Conservation (phyloP, 2,113 vertebrate species). For the Dasypus novemcinctus region DNA sequence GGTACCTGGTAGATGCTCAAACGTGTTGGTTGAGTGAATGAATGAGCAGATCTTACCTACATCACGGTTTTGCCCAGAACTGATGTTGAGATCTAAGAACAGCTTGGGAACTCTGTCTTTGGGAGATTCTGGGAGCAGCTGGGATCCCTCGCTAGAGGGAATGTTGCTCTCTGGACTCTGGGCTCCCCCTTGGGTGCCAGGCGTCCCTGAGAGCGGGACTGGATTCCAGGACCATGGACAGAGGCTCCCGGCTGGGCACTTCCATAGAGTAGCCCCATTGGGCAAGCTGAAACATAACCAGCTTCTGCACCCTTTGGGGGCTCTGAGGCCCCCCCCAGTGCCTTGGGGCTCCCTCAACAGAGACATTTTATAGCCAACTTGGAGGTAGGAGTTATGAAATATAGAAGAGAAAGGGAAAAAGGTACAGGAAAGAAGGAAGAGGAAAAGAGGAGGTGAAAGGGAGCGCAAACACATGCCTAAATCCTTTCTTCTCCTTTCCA, state of each 20-base stretch:
- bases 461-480: neutral
- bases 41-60: neutral
- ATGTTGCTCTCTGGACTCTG: neutral
- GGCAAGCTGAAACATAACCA: neutral
- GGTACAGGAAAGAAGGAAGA: neutral
- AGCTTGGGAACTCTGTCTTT: neutral
- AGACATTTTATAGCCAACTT: neutral
- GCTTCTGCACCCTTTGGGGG: neutral
- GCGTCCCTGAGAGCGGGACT: neutral
- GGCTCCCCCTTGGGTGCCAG: neutral
- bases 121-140: neutral
- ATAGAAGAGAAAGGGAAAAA: neutral
- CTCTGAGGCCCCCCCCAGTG: neutral
- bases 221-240: neutral
- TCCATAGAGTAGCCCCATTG: rapidly evolving
- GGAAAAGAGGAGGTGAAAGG: neutral
- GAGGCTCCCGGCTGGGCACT: neutral
- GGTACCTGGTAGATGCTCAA: neutral
- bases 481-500: neutral
- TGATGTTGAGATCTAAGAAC: neutral
- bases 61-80: neutral
- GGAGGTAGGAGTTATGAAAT: neutral
- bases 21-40: neutral
- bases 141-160: neutral
- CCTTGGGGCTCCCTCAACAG: neutral